Conservation (phyloP, 2,888 invertebrate genomes). For the Pammene fasciana region DNA sequence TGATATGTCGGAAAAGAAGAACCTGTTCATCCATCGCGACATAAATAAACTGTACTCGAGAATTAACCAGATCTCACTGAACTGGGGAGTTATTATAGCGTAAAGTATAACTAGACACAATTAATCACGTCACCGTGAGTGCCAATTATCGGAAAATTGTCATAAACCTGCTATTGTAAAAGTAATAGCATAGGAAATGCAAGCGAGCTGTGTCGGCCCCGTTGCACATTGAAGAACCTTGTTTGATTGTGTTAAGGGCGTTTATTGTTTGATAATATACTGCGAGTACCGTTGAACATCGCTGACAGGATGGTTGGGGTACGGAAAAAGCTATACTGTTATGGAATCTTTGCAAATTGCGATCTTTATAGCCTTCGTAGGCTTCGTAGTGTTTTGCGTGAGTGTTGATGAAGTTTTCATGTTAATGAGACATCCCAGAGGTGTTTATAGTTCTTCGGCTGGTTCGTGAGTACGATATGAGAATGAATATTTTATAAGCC, state of each 20-base stretch:
- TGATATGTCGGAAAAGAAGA: background rate
- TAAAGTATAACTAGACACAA: background rate
- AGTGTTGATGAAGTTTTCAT: background rate
- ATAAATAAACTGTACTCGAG: background rate
- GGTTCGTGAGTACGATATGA: no score
- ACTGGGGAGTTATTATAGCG: conserved; percentile 3
- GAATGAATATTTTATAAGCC: no score
- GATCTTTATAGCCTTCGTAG: conserved; percentile 3
- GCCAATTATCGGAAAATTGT: conserved; percentile 26
- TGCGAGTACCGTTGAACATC: conserved; percentile 21
- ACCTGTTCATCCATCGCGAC: background rate
- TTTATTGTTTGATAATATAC: background rate
- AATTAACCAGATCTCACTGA: conserved; percentile 8
- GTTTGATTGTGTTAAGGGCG: conserved; percentile 2
- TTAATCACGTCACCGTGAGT: conserved; percentile 12
- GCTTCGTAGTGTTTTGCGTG: background rate
- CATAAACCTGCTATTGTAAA: conserved; percentile 28
- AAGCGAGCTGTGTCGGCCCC: conserved; percentile 26
- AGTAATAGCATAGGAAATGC: conserved; percentile 36
- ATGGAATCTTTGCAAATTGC: conserved; percentile 15
- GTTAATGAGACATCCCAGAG: no score
- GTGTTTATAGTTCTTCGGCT: no score
- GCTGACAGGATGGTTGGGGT: conserved; percentile 20
- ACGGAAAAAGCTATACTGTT: conserved; percentile 29
- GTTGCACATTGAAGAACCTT: conserved; percentile 14